Evolutionary conservation across 2,797 vertebrate genomes (phyloP).

Genomic region (Helarctos malayanus): DNA sequence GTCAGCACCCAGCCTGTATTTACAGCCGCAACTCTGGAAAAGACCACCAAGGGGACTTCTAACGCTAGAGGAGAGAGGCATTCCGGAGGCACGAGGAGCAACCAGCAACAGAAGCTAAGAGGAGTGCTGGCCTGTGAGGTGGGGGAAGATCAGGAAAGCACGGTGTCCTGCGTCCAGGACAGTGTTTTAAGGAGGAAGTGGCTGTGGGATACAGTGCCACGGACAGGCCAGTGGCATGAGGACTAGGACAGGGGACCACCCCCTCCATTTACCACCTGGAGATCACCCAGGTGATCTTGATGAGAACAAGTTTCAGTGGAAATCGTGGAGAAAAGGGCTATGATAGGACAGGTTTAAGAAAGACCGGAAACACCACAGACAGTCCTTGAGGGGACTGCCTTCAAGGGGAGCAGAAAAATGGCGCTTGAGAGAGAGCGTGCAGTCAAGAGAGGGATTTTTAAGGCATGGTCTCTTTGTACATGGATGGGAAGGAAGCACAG

Average conservation of each 20-base stretch:
- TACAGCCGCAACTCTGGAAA: not conserved
- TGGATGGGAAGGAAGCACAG: not conserved
- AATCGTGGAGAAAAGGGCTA: not conserved
- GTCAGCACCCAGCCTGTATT: rapidly evolving
- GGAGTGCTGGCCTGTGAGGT: rapidly evolving
- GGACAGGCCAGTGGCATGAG: not conserved
- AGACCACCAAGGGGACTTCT: not conserved
- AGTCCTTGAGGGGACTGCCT: not conserved
- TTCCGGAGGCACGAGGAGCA: not conserved
- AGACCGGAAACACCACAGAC: not conserved
- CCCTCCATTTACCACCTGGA: not conserved
- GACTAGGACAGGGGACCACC: not conserved
- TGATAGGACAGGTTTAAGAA: not conserved
- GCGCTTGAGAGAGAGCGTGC: not conserved
- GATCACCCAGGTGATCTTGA: not conserved
- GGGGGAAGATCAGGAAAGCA: rapidly evolving
- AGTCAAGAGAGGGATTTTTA: not conserved
- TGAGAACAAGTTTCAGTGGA: not conserved
- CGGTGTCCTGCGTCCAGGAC: not conserved
- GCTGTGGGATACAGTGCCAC: too few relatives aligned
- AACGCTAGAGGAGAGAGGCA: not conserved
- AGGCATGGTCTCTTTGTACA: not conserved
- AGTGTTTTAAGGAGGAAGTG: not conserved
- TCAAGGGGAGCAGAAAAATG: not conserved
- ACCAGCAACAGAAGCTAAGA: not conserved